phyloP scores from a whole-genome alignment of 2,797 vertebrate genomes.

The Furcifer pardalis region DNA sequence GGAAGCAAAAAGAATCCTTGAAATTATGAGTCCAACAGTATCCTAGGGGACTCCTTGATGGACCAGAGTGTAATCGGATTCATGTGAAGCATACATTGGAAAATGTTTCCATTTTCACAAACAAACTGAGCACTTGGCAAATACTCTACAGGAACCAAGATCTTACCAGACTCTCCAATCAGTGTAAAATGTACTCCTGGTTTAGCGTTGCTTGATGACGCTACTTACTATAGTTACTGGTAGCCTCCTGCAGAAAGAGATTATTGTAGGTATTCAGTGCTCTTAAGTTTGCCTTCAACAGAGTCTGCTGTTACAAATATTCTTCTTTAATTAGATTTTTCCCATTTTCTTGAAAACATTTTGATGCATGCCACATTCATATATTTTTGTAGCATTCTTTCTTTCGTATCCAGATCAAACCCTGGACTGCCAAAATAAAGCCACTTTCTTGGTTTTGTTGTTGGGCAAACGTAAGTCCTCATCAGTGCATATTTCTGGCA shows the following conservation, averaged over 20 bases:
- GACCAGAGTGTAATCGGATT: conserved; percentile 34
- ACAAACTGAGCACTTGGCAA: conserved; percentile 1
- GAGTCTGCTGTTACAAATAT: conserved; percentile 3
- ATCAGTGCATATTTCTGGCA: too few species aligned
- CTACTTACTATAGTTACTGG: conserved; percentile 21
- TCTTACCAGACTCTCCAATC: conserved; percentile 35
- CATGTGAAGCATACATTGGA: conserved; percentile 17
- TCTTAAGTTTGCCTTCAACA: conserved; percentile 51
- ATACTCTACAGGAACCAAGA: conserved; percentile 30
- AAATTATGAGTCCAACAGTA: conserved; percentile 4
- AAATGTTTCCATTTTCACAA: conserved; percentile 48
- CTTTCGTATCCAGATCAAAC: too few species aligned
- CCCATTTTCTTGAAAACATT: not conserved
- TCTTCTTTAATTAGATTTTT: not conserved
- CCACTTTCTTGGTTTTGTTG: too few species aligned
- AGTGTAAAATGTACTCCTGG: conserved; percentile 28
- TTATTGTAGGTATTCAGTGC: conserved; percentile 36
- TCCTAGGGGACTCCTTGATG: conserved; percentile 26
- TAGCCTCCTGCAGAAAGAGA: not conserved
- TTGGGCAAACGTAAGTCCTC: too few species aligned
- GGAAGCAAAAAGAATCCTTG: conserved; percentile 31
- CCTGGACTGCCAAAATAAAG: too few species aligned
- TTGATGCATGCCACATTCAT: not conserved
- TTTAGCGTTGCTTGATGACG: conserved; percentile 28
- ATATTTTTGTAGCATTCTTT: not conserved